Base-by-base conservation (phyloP, 2,888 invertebrate species). In the Cheiracanthium punctorium region DNA sequence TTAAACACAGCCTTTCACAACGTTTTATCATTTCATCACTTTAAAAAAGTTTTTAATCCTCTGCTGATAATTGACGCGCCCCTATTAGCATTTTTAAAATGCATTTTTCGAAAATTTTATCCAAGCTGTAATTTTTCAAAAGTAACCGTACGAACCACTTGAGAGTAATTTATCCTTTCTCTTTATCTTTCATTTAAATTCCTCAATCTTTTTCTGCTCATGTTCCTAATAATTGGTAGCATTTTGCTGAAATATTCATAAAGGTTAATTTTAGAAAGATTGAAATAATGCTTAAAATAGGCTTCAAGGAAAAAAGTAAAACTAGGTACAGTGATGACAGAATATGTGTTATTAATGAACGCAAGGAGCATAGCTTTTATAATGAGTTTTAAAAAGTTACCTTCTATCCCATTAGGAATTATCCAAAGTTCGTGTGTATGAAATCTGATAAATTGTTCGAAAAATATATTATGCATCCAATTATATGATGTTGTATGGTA, bases 1-100 rank as follows among this genome's bases (percentile, higher is more conserved):
- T 48, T 48, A 12, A 48, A 17, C 24, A 24, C 5, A 17, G 14
- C 17, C 24, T 24, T 33, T 64, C 33, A 14, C n/a, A 17, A n/a
- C 41, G 58, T 71, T 80, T 80, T 71, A 80, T 80, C 80, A 71
- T 37, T 12, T 52, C 33, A 32, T 37, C n/a, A 10, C 37, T 12
- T 37, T 12, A 17, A 28, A 32, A 30, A 48, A 43, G 48, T 80
- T 80, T 80, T 80, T 72, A 29, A 30, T 12, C 29, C 28, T 20
- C 41, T 64, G 80, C 52, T 72, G 80, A 80, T 67, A 64, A 33
- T 24, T 58, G 58, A 58, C 24, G 24, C 12, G 20, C 24, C 2
- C 58, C 24, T 58, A 58, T 24, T 58, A 24, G 4, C 58, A 58
- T 58, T 58, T 58, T 58, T 58, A 64, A 80, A 72, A 71, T 37